Conservation (phyloP, 2,888 invertebrate species). For the Litoditis marina region DNA sequence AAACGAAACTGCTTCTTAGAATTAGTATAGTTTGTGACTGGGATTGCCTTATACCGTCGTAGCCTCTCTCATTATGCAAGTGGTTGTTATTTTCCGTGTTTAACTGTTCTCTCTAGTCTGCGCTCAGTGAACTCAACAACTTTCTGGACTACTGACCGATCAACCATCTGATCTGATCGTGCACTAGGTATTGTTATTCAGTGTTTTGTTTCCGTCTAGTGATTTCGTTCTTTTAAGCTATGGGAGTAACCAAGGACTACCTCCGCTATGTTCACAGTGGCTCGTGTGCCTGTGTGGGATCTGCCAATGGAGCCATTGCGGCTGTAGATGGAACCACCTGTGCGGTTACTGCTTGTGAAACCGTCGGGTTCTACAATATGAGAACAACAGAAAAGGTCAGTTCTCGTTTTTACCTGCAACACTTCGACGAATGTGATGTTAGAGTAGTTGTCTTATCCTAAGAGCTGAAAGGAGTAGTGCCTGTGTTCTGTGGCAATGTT, state of each 20-base stretch:
- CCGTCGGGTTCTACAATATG: slow-evolving; percentile 90
- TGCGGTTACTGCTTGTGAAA: slow-evolving; percentile 88
- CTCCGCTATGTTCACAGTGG: slow-evolving; percentile 80
- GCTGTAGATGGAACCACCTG: slow-evolving; percentile 78
- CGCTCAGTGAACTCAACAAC: too few relatives aligned
- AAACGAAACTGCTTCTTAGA: too few relatives aligned
- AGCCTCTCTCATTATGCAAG: background rate
- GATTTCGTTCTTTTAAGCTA: slow-evolving; percentile 15
- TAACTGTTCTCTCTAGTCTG: too few relatives aligned
- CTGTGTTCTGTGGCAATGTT: too few relatives aligned
- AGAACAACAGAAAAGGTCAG: slow-evolving; percentile 76
- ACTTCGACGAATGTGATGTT: too few relatives aligned
- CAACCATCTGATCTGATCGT: too few relatives aligned
- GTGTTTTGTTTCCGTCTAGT: background rate
- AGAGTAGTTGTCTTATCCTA: too few relatives aligned
- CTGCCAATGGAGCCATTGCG: slow-evolving; percentile 73
- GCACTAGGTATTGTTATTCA: too few relatives aligned
- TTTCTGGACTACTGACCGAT: too few relatives aligned
- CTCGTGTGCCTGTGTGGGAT: slow-evolving; percentile 81
- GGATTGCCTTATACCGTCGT: too few relatives aligned
- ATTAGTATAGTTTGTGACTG: too few relatives aligned
- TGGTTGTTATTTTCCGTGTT: background rate
- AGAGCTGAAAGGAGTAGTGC: too few relatives aligned
- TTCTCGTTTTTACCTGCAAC: background rate
- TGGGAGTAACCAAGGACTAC: slow-evolving; percentile 78